Base-by-base conservation (phyloP, 2,797 vertebrate genomes). In the Lateolabrax maculatus region DNA sequence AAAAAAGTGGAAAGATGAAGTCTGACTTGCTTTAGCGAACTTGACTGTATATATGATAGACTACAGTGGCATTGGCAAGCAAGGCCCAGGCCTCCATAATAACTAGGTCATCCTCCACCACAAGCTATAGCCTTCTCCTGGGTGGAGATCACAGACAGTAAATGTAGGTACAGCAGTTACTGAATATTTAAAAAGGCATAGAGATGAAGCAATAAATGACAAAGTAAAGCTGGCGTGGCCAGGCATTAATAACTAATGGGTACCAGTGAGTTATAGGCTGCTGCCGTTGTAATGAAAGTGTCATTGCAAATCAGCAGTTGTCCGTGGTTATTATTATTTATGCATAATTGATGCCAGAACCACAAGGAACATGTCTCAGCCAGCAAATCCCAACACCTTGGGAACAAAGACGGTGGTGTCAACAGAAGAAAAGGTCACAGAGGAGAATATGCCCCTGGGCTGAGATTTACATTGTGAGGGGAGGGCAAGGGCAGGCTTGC, bases 201-300 rank as follows among this genome's bases (percentile, higher is more conserved):
- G 94, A 95, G 95, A 95, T 95, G 92, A 95, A 95, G 96, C 95
- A 95, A 94, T 96, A 96, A 95, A 96, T 96, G 95, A 95, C 94
- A 95, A 94, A 96, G 93, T 95, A 95, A 96, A 96, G 94, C 95
- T 95, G 95, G 95, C 90, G 93, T 93, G 94, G 93, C 92, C 89
- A 74, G 86, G 89, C 94, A 96, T 96, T 95, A 96, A 96, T 96
- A 96, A 95, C 95, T 95, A 95, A 96, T 95, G 94, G 91, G 85
- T 79, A 88, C 79, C 92, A 80, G 89, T 94, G 95, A 96, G 93
- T 96, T 95, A 96, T 95, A 94, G 94, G 94, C 93, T 84, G 84
- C 91, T 93, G 91, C 89, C 84, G 85, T 95, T 93, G 94, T 95
- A 96, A 96, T 96, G 95, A 95, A 96, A 96, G 94, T 95, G 95